Conservation (phyloP, 2,797 vertebrate species). For the Hippoglossus hippoglossus region DNA sequence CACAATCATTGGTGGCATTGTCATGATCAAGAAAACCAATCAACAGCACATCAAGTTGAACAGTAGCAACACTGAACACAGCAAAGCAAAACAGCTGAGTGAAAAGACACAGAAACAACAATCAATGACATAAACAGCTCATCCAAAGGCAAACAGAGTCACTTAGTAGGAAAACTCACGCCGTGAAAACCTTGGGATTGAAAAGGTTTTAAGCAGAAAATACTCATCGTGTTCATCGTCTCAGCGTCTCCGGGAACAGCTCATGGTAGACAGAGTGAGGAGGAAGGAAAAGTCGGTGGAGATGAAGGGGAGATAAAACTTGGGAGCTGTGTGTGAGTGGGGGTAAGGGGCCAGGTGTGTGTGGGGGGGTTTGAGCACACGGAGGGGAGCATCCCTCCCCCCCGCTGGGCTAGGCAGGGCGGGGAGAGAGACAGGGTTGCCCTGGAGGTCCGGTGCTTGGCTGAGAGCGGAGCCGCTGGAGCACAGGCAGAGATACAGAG, state of each 20-base stretch:
- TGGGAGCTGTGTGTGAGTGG: slow-evolving; percentile 58
- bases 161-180: slow-evolving; percentile 30
- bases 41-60: slow-evolving; percentile 45
- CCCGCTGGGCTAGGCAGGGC: slow-evolving; percentile 74
- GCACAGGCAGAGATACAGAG: slow-evolving; percentile 83
- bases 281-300: slow-evolving; percentile 22
- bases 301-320: slow-evolving; percentile 50
- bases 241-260: slow-evolving; percentile 33
- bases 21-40: slow-evolving; percentile 39
- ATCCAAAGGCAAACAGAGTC: slow-evolving; percentile 30
- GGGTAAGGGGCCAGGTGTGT: slow-evolving; percentile 67
- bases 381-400: slow-evolving; percentile 51
- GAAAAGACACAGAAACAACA: slow-evolving; percentile 26
- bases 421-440: slow-evolving; percentile 69
- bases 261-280: slow-evolving; percentile 29
- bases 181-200: slow-evolving; percentile 36
- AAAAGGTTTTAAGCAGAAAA: slow-evolving; percentile 51
- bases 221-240: slow-evolving; percentile 74
- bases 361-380: slow-evolving; percentile 75
- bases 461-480: slow-evolving; percentile 79
- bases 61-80: slow-evolving; percentile 41
- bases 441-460: slow-evolving; percentile 77
- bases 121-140: background rate
- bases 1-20: slow-evolving; percentile 36
- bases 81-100: slow-evolving; percentile 22